Evolutionary conservation across 1,140 invertebrate genomes (phyloP), one percentile per base, ranked within the genome.

Genomic region (Grapholita molesta): DNA sequence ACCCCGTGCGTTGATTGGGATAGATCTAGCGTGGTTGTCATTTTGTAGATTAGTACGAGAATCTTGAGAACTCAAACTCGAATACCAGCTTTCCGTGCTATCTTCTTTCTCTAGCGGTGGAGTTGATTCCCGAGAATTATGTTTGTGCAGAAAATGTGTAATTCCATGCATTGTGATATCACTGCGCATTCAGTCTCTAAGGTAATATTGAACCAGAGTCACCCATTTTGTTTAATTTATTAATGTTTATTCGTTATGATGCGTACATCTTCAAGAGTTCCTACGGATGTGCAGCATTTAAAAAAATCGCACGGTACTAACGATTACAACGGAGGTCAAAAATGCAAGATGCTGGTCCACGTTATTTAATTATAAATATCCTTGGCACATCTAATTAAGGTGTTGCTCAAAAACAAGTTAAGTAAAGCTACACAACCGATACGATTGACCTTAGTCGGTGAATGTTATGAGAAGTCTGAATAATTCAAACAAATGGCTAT

Each of bases 121-220:
- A 15, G 84, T 85, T 1, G 83, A 75, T 52, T 89, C 86, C 28
- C 84, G 77, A 6, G 84, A 83, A 42, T 83, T 75, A 30, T 88
- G 80, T 77, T 88, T 89, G 64, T 88, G 83, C 3, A 89, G 67
- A 71, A 87, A 88, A 73, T 89, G 79, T 23, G 86, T 65, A 4
- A 91, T 68, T 1, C 86, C 83, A 71, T 89, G 86, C 89, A 91
- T 91, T 69, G 77, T 86, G 57, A 68, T 23, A 68, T 72, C 69
- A 15, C 42, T 38, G 25, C 33, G 12, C 64, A 48, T 12, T 70
- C 65, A 64, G 33, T 67, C 23, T 70, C 28, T 25, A 32, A 38
- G 53, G 38, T 30, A 28, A 66, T 70, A 48, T 42, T 24, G 25
- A n/a, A 48, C 18, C 32, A 53, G 9, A n/a, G 30, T 32, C 25